Conservation (phyloP, 2,888 invertebrate species). For the Noctua comes region DNA sequence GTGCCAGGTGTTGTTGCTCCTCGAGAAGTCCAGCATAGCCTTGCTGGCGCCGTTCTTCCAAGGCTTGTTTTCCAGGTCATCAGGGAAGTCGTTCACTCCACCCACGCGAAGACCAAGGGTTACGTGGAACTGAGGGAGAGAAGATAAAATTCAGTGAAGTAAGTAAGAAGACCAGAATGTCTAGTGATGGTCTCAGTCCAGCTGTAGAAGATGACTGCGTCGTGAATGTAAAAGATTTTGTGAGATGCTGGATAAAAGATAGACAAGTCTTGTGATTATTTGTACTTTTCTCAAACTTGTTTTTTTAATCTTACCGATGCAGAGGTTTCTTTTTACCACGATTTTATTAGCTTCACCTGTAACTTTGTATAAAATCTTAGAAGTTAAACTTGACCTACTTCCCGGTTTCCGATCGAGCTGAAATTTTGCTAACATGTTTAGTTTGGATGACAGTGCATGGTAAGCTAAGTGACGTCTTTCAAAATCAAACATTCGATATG, state of each 20-base stretch:
- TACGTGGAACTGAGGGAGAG: conserved; percentile 92
- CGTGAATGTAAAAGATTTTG: not conserved
- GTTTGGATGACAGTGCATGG: no score
- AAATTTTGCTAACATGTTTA: no score
- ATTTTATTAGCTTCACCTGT: no score
- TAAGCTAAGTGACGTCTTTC: no score
- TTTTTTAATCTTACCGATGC: no score
- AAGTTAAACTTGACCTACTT: no score
- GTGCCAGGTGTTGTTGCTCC: conserved; percentile 88
- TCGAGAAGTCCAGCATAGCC: conserved; percentile 92
- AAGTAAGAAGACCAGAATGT: not conserved
- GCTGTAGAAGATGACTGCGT: not conserved
- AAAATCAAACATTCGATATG: no score
- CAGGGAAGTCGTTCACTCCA: conserved; percentile 93
- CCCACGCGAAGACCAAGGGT: conserved; percentile 95
- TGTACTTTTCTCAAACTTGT: no score
- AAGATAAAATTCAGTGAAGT: not conserved
- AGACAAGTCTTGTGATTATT: not conserved
- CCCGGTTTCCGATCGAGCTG: no score
- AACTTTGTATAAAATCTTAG: no score
- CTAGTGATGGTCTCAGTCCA: not conserved
- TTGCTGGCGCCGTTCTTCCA: conserved; percentile 93
- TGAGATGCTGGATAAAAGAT: not conserved
- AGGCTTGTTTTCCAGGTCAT: conserved; percentile 91
- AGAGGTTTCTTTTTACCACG: no score